Evolutionary conservation across 1,140 invertebrate genomes (phyloP), one percentile per base, ranked within the genome.

Genomic region (Hyphantria cunea): DNA sequence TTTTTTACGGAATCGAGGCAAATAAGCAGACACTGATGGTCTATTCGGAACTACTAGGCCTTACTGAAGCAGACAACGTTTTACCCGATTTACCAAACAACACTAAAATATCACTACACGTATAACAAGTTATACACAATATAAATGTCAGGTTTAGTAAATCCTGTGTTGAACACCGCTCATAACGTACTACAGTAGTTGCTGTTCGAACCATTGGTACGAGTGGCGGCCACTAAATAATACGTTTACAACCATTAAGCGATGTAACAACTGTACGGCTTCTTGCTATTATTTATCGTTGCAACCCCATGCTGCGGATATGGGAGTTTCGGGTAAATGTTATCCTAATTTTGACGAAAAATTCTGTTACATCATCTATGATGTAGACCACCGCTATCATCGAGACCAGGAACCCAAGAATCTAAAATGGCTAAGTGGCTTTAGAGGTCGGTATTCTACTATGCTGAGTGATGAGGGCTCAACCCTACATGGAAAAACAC

Each of bases 211-310:
- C 41, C 3, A 6, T n/a, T 44, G 12, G 11, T 44, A 44, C 6
- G 12, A 44, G 41, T 44, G 6, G 25, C 42, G 12, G 11, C 55
- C 45, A 58, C 55, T 58, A 58, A 58, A 58, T 58, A 58, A 58
- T 58, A 58, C 55, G 45, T 49, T 58, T 58, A 58, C 55, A 58
- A 58, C 55, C 55, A 58, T 58, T 58, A 58, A 58, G 45, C 55
- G 15, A 37, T 58, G 55, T 49, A 58, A 58, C 55, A 58, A 58
- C 55, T 49, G 55, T 58, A 56, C 54, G 13, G 32, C 7, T 47
- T 11, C 53, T 32, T 3, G 44, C 34, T 25, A 39, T 45, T 48
- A 58, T 58, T 58, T 58, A 58, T 58, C 7, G 55, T 12, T 12
- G 47, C 32, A 25, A 25, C 45, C 55, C 15, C 55, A 49, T 49